A percentile compares a stretch with the other conserved stretches of the same genome.
Conservation (phyloP, 2,113 vertebrate genomes). For the Stegastes partitus region DNA sequence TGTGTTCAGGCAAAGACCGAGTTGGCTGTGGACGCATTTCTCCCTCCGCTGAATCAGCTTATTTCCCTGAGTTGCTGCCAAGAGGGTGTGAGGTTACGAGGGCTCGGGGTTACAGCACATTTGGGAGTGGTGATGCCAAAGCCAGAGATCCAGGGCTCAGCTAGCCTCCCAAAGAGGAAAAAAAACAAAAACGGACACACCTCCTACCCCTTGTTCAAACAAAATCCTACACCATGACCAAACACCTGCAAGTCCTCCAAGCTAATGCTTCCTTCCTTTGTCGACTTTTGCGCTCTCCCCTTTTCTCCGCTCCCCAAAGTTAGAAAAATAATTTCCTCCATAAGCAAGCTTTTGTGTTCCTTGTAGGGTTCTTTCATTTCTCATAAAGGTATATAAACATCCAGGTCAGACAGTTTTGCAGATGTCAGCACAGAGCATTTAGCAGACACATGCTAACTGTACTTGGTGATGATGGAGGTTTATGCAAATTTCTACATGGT, state of each 20-base stretch:
- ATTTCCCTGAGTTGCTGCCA: conserved; percentile 58
- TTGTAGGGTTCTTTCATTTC: conserved; percentile 1
- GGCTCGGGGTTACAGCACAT: conserved; percentile 54
- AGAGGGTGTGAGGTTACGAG: conserved; percentile 51
- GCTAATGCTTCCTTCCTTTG: conserved; percentile 41
- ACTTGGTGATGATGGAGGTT: conserved; percentile 4
- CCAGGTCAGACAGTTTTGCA: not conserved
- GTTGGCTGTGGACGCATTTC: conserved; percentile 48
- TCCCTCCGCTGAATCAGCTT: conserved; percentile 71
- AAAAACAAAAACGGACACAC: conserved; percentile 46
- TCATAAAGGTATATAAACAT: conserved; percentile 23
- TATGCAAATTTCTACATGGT: conserved; percentile 24
- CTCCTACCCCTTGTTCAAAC: conserved; percentile 62
- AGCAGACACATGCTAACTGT: conserved; percentile 8
- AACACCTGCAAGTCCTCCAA: conserved; percentile 60
- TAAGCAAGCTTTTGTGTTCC: conserved; percentile 15
- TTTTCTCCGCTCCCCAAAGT: conserved; percentile 13
- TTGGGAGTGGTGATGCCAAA: conserved; percentile 58
- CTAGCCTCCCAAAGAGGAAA: conserved; percentile 49
- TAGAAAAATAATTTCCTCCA: conserved; percentile 21
- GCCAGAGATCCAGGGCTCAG: conserved; percentile 64
- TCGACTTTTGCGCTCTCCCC: conserved; percentile 15
- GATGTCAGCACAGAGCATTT: not conserved
- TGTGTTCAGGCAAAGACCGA: conserved; percentile 34
- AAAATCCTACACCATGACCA: conserved; percentile 58